Conservation (phyloP, 2,888 invertebrate genomes). For the Eristalis tenax region DNA sequence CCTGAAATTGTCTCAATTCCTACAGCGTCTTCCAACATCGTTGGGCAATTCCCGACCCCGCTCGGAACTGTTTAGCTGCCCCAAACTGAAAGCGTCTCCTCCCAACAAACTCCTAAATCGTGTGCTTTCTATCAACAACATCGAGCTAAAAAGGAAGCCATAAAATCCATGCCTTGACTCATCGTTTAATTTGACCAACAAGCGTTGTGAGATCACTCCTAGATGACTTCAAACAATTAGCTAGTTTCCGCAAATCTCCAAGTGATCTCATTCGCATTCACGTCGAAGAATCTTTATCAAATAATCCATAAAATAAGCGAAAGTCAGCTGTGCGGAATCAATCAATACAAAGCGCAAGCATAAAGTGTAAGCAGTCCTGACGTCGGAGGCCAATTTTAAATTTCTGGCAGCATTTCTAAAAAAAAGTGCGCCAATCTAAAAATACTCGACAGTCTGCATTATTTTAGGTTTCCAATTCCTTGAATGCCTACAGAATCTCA, state of each 20-base stretch:
- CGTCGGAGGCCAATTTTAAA: not conserved
- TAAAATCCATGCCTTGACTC: no score
- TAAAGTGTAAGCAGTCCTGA: not conserved
- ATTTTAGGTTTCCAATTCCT: not conserved
- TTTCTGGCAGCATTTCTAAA: not conserved
- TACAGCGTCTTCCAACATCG: no score
- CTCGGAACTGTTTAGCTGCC: no score
- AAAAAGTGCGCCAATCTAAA: not conserved
- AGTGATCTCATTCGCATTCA: not conserved
- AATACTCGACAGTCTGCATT: not conserved
- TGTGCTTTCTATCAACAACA: no score
- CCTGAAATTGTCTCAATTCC: no score
- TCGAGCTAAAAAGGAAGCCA: no score
- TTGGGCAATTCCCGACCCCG: no score
- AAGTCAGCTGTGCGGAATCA: not conserved
- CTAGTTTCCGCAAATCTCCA: not conserved
- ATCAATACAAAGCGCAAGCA: not conserved
- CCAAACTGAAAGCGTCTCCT: no score
- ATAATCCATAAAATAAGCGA: not conserved
- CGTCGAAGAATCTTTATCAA: not conserved
- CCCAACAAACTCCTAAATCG: no score
- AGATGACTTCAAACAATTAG: not conserved
- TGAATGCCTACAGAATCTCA: not conserved
- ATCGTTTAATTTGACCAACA: no score
- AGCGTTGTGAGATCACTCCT: not conserved